Percentiles rank a stretch among this genome's conserved stretches.
Conservation (phyloP, 2,888 invertebrate species). For the Torymus aiolomorphi region DNA sequence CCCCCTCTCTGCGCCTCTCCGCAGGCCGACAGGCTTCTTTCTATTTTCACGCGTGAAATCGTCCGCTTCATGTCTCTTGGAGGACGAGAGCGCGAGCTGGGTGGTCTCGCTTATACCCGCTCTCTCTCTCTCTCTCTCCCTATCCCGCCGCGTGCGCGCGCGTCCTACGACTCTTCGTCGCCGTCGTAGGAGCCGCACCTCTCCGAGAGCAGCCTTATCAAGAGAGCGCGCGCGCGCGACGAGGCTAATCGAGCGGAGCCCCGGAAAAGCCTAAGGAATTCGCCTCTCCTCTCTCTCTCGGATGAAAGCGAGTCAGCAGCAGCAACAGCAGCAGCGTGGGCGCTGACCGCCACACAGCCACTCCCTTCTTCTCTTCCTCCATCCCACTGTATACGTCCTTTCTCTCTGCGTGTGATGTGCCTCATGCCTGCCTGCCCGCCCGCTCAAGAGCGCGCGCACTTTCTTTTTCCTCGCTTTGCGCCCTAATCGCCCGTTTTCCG, state of each 20-base stretch:
- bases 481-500: too few relatives aligned
- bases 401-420: background rate
- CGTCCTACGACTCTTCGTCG: background rate
- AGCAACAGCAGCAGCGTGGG: too few relatives aligned
- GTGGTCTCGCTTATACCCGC: conserved; percentile 47
- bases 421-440: too few relatives aligned
- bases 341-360: too few relatives aligned
- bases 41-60: conserved; percentile 57
- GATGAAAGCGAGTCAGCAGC: background rate
- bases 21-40: background rate
- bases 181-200: background rate
- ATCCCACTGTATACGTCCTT: background rate
- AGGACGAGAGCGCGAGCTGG: conserved; percentile 37
- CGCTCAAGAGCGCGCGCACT: too few relatives aligned
- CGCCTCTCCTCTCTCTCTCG: background rate
- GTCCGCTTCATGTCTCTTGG: conserved; percentile 13
- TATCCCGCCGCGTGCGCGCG: background rate
- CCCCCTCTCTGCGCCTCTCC: background rate
- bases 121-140: conserved; percentile 2
- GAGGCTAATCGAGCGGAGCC: background rate
- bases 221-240: too few relatives aligned
- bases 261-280: background rate
- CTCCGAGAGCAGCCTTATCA: too few relatives aligned
- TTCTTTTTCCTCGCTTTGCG: too few relatives aligned
- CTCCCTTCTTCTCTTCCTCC: background rate